Evolutionary conservation across 2,113 vertebrate genomes (phyloP).

Genomic region (Prietella phreatophila): DNA sequence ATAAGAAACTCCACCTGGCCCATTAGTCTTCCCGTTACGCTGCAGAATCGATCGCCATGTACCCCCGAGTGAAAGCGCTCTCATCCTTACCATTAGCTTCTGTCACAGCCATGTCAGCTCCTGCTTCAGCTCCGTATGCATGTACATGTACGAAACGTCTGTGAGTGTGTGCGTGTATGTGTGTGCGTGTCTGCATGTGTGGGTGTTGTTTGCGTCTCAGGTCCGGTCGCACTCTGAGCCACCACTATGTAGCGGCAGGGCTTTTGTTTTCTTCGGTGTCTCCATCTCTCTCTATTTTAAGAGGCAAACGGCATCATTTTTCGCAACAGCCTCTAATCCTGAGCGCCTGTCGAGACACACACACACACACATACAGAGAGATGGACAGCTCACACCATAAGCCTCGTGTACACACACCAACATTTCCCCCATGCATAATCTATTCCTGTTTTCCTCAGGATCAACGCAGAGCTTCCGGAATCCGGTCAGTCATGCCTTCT

Average conservation of each 20-base stretch:
- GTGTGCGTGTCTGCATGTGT: background rate
- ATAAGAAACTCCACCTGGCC: background rate
- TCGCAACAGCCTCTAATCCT: conserved; percentile 59
- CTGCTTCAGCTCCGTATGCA: background rate
- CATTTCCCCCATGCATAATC: background rate
- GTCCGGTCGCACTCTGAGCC: conserved; percentile 42
- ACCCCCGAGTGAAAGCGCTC: background rate
- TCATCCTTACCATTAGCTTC: conserved; percentile 61
- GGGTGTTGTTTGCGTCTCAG: background rate
- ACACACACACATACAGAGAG: background rate
- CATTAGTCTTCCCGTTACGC: background rate
- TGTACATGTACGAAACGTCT: background rate
- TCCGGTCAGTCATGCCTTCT: background rate
- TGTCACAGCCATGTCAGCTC: conserved; percentile 48
- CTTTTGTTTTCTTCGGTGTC: conserved; percentile 59
- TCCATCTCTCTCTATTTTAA: conserved; percentile 64
- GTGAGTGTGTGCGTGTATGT: background rate
- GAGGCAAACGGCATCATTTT: conserved; percentile 54
- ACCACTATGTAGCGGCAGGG: background rate
- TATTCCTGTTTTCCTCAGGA: background rate
- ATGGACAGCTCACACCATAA: background rate
- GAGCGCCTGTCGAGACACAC: conserved; percentile 58
- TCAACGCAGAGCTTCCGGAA: background rate
- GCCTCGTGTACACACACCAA: background rate
- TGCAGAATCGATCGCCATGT: background rate